Evolutionary conservation across 2,888 invertebrate species (phyloP).

Genomic region (Parapristionchus giblindavisi): DNA sequence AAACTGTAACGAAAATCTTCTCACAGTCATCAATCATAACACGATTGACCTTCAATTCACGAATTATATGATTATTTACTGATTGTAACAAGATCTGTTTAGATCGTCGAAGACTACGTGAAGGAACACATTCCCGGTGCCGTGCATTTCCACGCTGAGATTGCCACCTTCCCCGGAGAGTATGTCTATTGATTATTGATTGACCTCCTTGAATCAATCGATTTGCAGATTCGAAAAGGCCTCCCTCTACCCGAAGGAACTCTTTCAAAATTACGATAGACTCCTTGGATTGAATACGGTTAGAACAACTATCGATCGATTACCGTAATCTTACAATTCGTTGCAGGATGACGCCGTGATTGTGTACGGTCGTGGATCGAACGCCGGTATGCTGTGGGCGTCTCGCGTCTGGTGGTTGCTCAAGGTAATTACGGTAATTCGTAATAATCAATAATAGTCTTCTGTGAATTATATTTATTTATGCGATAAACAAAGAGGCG

Average conservation of each 20-base stretch:
- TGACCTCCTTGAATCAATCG: neutral
- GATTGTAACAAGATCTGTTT: no score
- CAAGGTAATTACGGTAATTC: constrained; percentile 54
- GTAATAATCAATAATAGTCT: no score
- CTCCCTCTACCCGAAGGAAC: constrained; percentile 58
- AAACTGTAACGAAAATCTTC: no score
- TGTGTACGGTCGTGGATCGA: constrained; percentile 60
- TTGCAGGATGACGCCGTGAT: constrained; percentile 45
- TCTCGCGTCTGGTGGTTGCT: constrained; percentile 62
- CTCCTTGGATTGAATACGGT: constrained; percentile 58
- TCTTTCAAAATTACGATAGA: constrained; percentile 62
- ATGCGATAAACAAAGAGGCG: no score
- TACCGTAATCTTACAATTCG: neutral
- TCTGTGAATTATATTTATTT: no score
- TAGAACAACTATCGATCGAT: no score
- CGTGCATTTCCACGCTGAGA: constrained; percentile 57
- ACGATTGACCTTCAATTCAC: no score
- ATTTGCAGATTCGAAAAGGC: constrained; percentile 50
- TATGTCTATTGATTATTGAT: constrained; percentile 36
- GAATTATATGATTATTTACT: no score
- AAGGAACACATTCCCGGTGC: constrained; percentile 59
- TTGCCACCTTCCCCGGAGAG: constrained; percentile 61
- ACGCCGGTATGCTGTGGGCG: constrained; percentile 63
- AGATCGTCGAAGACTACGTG: constrained; percentile 36
- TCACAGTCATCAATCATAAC: no score